Evolutionary conservation across 2,888 invertebrate species (phyloP), one percentile per base, ranked within the genome.

Genomic region (Drosophila suboccidentalis): DNA sequence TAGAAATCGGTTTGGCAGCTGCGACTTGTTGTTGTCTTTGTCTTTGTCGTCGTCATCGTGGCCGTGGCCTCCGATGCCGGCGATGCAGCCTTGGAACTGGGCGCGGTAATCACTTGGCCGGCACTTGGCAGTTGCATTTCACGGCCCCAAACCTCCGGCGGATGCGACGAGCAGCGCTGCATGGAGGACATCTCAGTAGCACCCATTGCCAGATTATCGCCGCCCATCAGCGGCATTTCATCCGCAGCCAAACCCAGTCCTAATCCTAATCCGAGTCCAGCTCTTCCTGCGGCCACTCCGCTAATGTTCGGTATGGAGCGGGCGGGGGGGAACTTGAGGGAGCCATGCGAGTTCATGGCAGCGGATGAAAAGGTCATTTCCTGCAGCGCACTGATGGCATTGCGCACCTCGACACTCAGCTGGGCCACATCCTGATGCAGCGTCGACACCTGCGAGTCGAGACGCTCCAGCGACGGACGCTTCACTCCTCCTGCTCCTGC

Each of bases 381-480:
- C 92, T 97, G 97, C 22, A 97, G 93, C 0, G 97, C 97, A 89
- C 97, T 96, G 73, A 97, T 96, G 9, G 97, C 97, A 91, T 96
- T 95, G 44, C 97, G 94, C 54, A 97, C 96, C 96, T 97, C 97
- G 92, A 96, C 95, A 90, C 97, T 97, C 44, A 97, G 94, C 26
- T 96, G 95, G 0, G 97, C 97, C 19, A 97, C 97, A 91, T 97
- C 97, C 85, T 97, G 96, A 90, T 97, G 97, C 71, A 97, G 92
- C 47, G 95, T 95, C 13, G 96, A 95, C 53, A 97, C 96, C 92
- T 97, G 97, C 0, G 95, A 96, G 90, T 97, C 97, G 43, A 97
- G 93, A 80, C 96, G 94, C 85, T 97, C 97, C 13, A 96, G 95
- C 8, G 92, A 92, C 0, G 86, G 91, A 13, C 90, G 89, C 58